These are phyloP conservation scores for Entomyzon cyanotis DNA, from an alignment of 2,113 vertebrate species.

Conservation along the genomic window DNA sequence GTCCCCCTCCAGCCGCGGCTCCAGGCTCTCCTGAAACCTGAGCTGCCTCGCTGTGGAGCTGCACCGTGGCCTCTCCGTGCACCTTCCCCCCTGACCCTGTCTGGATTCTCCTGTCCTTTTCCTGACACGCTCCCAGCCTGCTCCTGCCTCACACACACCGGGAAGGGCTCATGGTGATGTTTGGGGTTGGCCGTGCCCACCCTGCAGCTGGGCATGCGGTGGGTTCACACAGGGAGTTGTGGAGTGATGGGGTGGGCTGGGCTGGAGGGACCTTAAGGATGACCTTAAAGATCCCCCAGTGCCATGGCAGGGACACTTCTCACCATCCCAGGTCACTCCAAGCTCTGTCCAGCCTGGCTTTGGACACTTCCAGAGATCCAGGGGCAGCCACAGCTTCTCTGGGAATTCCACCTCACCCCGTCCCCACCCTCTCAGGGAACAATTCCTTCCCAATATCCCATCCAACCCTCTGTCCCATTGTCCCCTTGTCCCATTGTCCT, in stretches of 20 bases:
- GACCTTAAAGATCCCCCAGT: accelerated
- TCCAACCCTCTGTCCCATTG: background rate
- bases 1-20: slow-evolving; percentile 69
- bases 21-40: slow-evolving; percentile 69
- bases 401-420: background rate
- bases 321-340: accelerated
- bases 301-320: background rate
- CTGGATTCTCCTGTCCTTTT: slow-evolving; percentile 62
- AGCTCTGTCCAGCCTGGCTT: background rate
- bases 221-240: too few relatives aligned
- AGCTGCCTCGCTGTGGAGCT: slow-evolving; percentile 47
- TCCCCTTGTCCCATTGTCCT: background rate
- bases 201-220: accelerated
- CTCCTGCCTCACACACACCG: background rate
- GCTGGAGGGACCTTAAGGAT: too few relatives aligned
- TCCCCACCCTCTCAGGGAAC: background rate
- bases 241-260: background rate
- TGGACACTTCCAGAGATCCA: background rate
- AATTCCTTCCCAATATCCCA: background rate
- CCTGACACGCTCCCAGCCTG: slow-evolving; percentile 31
- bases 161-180: background rate
- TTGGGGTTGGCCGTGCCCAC: background rate
- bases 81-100: slow-evolving; percentile 80
- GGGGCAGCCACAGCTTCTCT: background rate
- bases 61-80: slow-evolving; percentile 73